Conservation (phyloP, 2,797 vertebrate species). For the Microtus agrestis region DNA sequence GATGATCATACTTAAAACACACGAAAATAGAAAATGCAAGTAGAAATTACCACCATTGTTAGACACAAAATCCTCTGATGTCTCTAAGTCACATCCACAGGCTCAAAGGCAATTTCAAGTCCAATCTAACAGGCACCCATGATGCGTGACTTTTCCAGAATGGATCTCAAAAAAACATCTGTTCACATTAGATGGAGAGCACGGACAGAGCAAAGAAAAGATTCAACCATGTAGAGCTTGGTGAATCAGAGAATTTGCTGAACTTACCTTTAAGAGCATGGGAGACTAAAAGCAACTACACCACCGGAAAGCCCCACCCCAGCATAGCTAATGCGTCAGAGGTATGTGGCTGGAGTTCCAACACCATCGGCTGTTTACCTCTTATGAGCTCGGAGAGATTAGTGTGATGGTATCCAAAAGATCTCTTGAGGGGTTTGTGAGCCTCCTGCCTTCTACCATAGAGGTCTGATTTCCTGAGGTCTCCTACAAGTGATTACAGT, state of each 20-base stretch:
- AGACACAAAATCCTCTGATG: slow-evolving; percentile 20
- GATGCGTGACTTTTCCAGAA: not conserved
- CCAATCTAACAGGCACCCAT: not conserved
- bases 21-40: slow-evolving; percentile 42
- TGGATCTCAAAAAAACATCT: not conserved
- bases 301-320: not conserved
- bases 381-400: not conserved
- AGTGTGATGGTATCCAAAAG: not conserved
- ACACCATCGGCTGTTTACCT: not conserved
- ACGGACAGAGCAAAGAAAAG: not conserved
- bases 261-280: not conserved
- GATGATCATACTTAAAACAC: slow-evolving; percentile 16
- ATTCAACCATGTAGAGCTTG: not conserved
- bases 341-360: not conserved
- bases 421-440: not conserved
- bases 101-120: slow-evolving; percentile 14
- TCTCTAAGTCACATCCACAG: not conserved
- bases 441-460: not conserved
- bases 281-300: not conserved
- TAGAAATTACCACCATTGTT: slow-evolving; percentile 35
- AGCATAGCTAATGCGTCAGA: not conserved
- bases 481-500: not conserved
- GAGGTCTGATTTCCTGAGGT: not conserved
- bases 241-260: not conserved
- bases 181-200: not conserved